Evolutionary conservation across 2,113 vertebrate species (phyloP).

Genomic region (Nansenia antarctica): DNA sequence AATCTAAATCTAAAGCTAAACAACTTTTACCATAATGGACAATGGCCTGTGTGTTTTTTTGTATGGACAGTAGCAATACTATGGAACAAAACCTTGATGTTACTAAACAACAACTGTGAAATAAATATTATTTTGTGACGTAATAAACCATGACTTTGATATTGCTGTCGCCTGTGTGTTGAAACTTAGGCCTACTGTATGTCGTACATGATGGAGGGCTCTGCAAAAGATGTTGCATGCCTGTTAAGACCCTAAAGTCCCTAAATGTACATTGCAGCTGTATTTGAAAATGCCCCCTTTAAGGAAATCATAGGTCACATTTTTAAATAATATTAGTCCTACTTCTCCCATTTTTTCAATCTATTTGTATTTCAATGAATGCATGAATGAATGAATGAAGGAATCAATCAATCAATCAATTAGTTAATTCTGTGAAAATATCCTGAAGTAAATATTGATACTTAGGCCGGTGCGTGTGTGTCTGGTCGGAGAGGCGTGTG

Average conservation of each 20-base stretch:
- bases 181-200: background rate
- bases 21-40: no score
- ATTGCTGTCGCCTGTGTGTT: background rate
- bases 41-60: constrained; percentile 21
- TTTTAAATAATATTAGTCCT: no score
- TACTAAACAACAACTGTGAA: constrained; percentile 68
- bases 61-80: background rate
- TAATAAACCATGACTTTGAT: constrained; percentile 57
- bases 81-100: constrained; percentile 41
- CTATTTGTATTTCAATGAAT: background rate
- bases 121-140: constrained; percentile 35
- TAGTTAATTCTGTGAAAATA: background rate
- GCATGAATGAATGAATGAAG: no score
- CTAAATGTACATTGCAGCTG: background rate
- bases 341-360: no score
- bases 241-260: no score
- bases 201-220: background rate
- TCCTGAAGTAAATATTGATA: background rate
- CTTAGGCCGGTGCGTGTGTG: no score
- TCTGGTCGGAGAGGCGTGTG: no score
- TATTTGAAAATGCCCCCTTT: background rate
- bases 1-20: constrained; percentile 29
- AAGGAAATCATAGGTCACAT: no score
- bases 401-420: no score
- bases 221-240: no score